These are phyloP conservation scores for Drosophila navojoa DNA, from an alignment of 1,140 invertebrate species.

Conservation along the genomic window DNA sequence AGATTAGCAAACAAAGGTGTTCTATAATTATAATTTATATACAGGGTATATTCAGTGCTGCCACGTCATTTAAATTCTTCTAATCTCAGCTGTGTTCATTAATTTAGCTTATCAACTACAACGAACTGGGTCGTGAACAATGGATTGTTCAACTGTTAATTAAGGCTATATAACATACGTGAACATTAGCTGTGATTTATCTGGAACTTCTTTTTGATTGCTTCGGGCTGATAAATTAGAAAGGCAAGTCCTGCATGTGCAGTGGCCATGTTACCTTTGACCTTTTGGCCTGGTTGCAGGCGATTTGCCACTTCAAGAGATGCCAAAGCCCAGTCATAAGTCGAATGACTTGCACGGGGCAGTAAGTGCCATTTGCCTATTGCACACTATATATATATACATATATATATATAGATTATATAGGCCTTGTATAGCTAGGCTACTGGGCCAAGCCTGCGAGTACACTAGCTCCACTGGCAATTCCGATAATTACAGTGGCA, in stretches of 20 bases:
- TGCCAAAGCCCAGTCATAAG: conserved; percentile 2
- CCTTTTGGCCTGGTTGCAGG: conserved; percentile 35
- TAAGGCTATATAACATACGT: neutral
- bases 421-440: conserved; percentile 9
- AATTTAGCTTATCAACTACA: conserved; percentile 3
- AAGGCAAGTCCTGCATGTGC: neutral
- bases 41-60: neutral
- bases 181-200: conserved; percentile 1
- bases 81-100: conserved; percentile 8
- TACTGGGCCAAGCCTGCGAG: conserved; percentile 35
- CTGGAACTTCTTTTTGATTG: neutral
- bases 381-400: neutral
- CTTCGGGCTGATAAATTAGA: neutral
- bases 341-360: conserved; percentile 7
- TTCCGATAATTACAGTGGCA: conserved; percentile 70
- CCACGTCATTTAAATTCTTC: neutral
- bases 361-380: conserved; percentile 28
- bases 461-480: conserved; percentile 18
- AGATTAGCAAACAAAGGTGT: too few relatives aligned
- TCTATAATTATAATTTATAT: too few relatives aligned
- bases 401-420: conserved; percentile 2
- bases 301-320: conserved; percentile 4
- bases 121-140: neutral
- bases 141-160: neutral
- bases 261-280: conserved; percentile 17